Percentiles rank a stretch among this genome's conserved stretches.
These are phyloP conservation scores for Actias luna DNA, from an alignment of 2,888 invertebrate genomes.

Conservation along the genomic window DNA sequence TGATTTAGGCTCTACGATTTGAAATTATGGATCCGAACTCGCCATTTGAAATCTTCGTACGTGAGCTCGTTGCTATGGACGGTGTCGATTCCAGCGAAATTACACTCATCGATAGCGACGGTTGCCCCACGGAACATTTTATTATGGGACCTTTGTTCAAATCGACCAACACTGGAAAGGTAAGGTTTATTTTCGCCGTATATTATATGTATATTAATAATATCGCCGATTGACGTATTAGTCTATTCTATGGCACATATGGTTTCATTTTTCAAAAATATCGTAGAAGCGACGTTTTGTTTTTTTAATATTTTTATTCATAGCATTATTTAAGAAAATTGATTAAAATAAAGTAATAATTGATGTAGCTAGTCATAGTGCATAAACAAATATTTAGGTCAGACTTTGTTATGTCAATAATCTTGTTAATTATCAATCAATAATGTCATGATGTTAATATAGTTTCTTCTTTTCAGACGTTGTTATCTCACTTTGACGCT, in stretches of 20 bases:
- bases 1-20: slow-evolving; percentile 88
- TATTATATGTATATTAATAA: slow-evolving; percentile 14
- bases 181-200: slow-evolving; percentile 61
- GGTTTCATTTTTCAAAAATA: too few relatives aligned
- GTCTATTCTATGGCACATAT: too few relatives aligned
- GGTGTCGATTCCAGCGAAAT: slow-evolving; percentile 96
- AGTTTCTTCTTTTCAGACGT: slow-evolving; percentile 81
- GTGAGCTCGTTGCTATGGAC: slow-evolving; percentile 96
- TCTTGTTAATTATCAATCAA: neutral
- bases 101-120: slow-evolving; percentile 93
- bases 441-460: slow-evolving; percentile 15
- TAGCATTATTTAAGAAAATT: neutral
- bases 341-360: neutral
- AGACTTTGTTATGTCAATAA: neutral
- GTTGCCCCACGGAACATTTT: slow-evolving; percentile 96
- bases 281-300: neutral
- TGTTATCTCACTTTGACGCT: slow-evolving; percentile 95
- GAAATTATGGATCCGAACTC: slow-evolving; percentile 96
- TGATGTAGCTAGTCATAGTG: neutral
- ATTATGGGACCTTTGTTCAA: slow-evolving; percentile 96
- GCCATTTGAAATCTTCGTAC: slow-evolving; percentile 97
- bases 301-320: neutral
- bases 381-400: neutral
- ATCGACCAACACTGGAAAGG: slow-evolving; percentile 90
- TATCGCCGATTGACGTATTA: slow-evolving; percentile 18